Conservation (phyloP, 35 echinoderm and acorn worm species). For the Chiridota heheva region DNA sequence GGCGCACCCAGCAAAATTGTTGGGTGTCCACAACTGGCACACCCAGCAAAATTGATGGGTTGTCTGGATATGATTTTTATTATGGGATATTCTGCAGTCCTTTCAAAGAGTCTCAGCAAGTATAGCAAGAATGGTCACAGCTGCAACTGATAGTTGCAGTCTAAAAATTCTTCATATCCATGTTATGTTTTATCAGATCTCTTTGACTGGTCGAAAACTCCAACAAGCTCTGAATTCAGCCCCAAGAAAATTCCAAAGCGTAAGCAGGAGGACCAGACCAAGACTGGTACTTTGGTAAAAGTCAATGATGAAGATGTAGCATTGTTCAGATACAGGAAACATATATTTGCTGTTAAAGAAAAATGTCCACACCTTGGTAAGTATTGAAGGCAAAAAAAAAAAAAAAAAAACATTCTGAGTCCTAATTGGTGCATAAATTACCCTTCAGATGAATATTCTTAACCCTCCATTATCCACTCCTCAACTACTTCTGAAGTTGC, state of each 20-base stretch:
- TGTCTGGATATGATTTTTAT: no score
- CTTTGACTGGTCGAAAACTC: slow-evolving; percentile 34
- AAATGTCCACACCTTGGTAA: slow-evolving; percentile 78
- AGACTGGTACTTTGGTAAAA: slow-evolving; percentile 28
- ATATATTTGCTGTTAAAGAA: slow-evolving; percentile 61
- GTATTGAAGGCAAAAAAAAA: not conserved
- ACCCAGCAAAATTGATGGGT: no score
- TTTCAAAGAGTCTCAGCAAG: no score
- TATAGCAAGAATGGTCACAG: no score
- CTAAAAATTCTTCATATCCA: no score
- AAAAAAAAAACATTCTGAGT: no score
- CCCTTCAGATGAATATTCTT: not conserved
- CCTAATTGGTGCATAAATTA: not conserved
- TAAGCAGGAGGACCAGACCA: not conserved
- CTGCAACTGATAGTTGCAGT: no score
- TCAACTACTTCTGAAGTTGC: not conserved
- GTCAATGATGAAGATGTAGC: slow-evolving; percentile 63
- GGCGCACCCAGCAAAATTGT: no score
- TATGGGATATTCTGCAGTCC: no score
- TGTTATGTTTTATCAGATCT: slow-evolving; percentile 20
- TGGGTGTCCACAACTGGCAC: no score
- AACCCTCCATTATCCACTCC: not conserved
- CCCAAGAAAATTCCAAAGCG: not conserved
- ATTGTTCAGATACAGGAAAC: slow-evolving; percentile 44
- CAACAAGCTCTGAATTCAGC: slow-evolving; percentile 34